Conservation (phyloP, 2,888 invertebrate species). For the Plutella xylostella region DNA sequence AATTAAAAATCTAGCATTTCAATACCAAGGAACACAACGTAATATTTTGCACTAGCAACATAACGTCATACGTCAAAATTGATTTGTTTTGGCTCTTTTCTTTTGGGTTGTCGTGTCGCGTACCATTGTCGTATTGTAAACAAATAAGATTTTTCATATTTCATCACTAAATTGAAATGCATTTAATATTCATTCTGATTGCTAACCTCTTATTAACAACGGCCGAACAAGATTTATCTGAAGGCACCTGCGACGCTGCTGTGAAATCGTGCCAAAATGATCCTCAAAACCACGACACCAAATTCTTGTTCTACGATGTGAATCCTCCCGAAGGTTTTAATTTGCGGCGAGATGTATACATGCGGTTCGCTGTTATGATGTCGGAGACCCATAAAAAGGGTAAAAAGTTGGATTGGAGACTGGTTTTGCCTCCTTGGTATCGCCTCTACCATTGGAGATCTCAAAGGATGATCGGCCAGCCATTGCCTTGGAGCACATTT, state of each 20-base stretch:
- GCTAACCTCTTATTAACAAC: background rate
- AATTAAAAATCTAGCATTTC: too few species aligned
- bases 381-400: constrained; percentile 71
- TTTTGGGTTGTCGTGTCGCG: too few species aligned
- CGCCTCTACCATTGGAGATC: constrained; percentile 91
- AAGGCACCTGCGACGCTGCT: background rate
- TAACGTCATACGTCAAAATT: too few species aligned
- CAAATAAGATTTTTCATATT: too few species aligned
- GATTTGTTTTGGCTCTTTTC: too few species aligned
- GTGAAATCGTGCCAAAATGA: background rate
- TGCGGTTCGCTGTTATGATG: constrained; percentile 89
- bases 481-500: constrained; percentile 84
- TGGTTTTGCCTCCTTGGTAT: constrained; percentile 95
- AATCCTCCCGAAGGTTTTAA: constrained; percentile 98
- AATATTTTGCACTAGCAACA: too few species aligned
- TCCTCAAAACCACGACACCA: constrained; percentile 25
- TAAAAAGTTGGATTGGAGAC: constrained; percentile 59
- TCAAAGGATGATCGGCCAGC: constrained; percentile 61
- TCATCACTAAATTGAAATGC: too few species aligned
- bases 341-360: constrained; percentile 94
- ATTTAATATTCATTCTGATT: background rate
- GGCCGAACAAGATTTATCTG: background rate
- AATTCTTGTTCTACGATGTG: constrained; percentile 91
- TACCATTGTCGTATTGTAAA: too few species aligned
- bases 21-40: too few species aligned